Evolutionary conservation across 2,113 vertebrate species (phyloP).

Genomic region (Alectura lathami): DNA sequence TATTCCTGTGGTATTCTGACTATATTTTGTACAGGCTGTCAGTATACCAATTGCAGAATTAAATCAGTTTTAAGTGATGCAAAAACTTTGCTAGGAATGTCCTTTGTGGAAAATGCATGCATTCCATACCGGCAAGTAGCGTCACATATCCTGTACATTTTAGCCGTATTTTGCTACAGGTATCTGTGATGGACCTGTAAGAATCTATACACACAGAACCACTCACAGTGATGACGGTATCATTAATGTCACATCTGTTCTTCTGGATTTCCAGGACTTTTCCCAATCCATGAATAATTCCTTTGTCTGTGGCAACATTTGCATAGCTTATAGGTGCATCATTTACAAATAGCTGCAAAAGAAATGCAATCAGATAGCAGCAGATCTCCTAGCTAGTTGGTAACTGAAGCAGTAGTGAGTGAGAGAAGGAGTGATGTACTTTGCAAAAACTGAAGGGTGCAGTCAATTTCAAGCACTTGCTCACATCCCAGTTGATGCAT

Average conservation of each 20-base stretch:
- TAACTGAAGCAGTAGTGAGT: background rate
- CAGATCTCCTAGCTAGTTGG: background rate
- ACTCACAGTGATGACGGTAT: constrained; percentile 66
- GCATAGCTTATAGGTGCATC: constrained; percentile 81
- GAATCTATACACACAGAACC: rapidly evolving
- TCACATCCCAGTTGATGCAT: background rate
- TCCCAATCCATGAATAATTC: constrained; percentile 88
- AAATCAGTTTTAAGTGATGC: background rate
- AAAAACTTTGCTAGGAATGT: background rate
- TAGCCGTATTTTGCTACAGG: background rate
- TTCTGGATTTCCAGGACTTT: constrained; percentile 85
- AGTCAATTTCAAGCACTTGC: background rate
- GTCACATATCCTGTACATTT: rapidly evolving
- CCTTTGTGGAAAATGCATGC: background rate
- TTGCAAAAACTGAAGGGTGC: background rate
- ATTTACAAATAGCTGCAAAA: constrained; percentile 86
- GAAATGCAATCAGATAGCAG: background rate
- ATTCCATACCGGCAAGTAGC: background rate
- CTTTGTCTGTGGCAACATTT: constrained; percentile 84
- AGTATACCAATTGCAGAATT: background rate
- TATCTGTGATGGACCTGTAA: background rate
- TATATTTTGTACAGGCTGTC: background rate
- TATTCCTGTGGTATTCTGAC: background rate
- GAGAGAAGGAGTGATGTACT: background rate
- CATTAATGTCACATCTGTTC: constrained; percentile 87